These are phyloP conservation scores for Struthidea cinerea DNA, from an alignment of 2,113 vertebrate species.

Conservation along the genomic window DNA sequence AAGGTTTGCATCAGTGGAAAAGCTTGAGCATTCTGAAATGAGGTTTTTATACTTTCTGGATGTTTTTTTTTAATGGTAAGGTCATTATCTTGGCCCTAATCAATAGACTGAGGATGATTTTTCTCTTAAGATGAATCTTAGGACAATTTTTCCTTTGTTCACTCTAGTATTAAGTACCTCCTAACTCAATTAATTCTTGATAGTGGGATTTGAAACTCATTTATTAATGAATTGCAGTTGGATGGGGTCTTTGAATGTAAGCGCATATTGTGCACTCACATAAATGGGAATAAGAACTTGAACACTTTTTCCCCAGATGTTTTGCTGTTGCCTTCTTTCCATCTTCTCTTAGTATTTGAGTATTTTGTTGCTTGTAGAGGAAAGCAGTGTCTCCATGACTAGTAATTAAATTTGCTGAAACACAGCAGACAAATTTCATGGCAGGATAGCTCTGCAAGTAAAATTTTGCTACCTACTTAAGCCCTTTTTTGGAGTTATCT, in stretches of 20 bases:
- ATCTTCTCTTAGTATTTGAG: neutral
- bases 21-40: neutral
- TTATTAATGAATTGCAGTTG: neutral
- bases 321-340: neutral
- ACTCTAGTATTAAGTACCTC: neutral
- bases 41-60: neutral
- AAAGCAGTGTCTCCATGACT: neutral
- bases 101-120: neutral
- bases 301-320: neutral
- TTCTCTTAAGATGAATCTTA: neutral
- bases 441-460: neutral
- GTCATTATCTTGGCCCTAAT: neutral
- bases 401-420: neutral
- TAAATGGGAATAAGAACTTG: neutral
- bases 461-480: neutral
- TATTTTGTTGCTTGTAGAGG: neutral
- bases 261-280: neutral
- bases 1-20: neutral
- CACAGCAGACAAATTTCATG: fast-evolving
- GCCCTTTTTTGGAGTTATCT: neutral
- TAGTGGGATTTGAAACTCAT: neutral
- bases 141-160: neutral
- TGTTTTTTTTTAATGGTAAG: neutral
- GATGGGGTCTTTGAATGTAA: neutral
- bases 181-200: neutral